These are phyloP conservation scores for Crocidura indochinensis DNA, from an alignment of 2,797 vertebrate genomes.

Conservation along the genomic window DNA sequence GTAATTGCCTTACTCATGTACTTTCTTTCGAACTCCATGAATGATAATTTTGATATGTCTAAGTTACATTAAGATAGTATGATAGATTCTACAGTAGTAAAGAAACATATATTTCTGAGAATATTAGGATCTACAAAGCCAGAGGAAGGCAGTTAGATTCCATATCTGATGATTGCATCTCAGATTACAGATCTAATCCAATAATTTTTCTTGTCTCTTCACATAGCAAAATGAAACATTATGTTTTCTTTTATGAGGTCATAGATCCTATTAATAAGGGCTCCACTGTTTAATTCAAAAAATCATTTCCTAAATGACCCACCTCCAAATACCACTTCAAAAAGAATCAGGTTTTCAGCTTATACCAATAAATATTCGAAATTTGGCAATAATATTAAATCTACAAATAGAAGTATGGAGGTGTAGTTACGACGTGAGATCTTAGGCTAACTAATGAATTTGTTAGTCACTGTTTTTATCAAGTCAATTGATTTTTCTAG, in stretches of 20 bases:
- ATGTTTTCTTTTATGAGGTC: neutral
- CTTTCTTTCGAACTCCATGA: no score
- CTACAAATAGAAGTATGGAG: neutral
- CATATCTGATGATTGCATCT: neutral
- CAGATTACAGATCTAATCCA: neutral
- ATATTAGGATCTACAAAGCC: neutral
- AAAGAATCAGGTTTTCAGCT: neutral
- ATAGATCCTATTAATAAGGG: neutral
- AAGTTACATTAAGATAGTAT: neutral
- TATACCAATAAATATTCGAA: neutral
- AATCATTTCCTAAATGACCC: neutral
- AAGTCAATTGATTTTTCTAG: neutral
- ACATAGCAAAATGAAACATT: neutral
- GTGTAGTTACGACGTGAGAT: neutral
- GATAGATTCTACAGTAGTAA: neutral
- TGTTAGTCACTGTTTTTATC: neutral
- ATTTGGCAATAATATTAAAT: neutral
- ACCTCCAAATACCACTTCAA: no score
- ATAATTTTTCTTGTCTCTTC: neutral
- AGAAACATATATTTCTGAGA: neutral
- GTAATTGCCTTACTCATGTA: no score
- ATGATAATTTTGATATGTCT: no score
- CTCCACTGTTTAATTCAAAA: neutral
- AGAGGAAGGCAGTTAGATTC: neutral
- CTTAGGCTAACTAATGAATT: neutral